A percentile compares a stretch with the other conserved stretches of the same genome.
phyloP scores from a whole-genome alignment of 2,113 vertebrate genomes.

The Nothoprocta pentlandii region DNA sequence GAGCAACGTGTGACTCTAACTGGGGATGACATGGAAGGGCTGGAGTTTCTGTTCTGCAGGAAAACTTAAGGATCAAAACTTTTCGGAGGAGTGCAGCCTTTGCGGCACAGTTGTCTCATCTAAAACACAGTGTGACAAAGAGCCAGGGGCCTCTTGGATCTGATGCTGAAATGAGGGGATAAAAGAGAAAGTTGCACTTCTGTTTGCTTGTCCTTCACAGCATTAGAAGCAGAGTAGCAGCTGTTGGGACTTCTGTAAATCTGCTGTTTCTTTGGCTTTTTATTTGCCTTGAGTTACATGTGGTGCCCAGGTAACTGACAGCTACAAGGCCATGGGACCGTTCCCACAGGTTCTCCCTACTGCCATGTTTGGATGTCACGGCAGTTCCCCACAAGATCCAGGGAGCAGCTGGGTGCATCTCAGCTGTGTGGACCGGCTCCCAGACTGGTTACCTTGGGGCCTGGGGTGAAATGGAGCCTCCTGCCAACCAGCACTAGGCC shows the following conservation, averaged over 20 bases:
- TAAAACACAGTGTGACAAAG: neutral
- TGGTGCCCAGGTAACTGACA: neutral
- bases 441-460: neutral
- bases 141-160: neutral
- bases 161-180: neutral
- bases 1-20: neutral
- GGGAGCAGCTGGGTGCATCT: neutral
- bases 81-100: neutral
- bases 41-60: neutral
- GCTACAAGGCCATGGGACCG: neutral
- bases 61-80: neutral
- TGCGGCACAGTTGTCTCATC: neutral
- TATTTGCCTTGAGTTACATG: neutral
- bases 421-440: neutral
- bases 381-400: neutral
- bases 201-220: constrained; percentile 2
- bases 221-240: neutral
- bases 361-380: too few relatives aligned
- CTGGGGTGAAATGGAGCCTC: neutral
- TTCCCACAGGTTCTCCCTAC: neutral
- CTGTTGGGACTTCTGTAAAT: constrained; percentile 28
- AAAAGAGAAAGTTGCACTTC: constrained; percentile 42
- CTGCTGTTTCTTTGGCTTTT: constrained; percentile 44
- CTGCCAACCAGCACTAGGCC: neutral
- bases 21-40: neutral